Conservation (phyloP, 2,888 invertebrate species). For the Oscheius sp. region DNA sequence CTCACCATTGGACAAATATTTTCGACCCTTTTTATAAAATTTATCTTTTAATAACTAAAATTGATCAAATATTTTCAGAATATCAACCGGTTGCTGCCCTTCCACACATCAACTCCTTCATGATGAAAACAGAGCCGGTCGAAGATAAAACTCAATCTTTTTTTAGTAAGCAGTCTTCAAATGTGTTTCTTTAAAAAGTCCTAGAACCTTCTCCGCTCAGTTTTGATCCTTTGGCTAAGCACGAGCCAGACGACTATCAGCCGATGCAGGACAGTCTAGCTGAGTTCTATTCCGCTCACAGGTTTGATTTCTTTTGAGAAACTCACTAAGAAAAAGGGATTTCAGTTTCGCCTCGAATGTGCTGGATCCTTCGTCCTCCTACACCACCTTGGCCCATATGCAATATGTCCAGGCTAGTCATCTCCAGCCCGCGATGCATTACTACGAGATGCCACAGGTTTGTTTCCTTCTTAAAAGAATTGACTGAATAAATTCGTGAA, state of each 20-base stretch:
- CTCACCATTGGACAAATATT: too few relatives aligned
- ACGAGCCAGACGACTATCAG: slow-evolving; percentile 23
- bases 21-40: too few relatives aligned
- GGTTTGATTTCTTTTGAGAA: background rate
- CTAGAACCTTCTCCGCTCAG: background rate
- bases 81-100: background rate
- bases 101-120: slow-evolving; percentile 31
- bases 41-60: background rate
- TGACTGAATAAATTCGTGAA: background rate
- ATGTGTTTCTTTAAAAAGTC: background rate
- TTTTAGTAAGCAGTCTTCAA: too few relatives aligned
- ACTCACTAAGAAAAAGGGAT: background rate
- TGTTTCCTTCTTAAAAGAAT: background rate
- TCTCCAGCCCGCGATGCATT: slow-evolving; percentile 11
- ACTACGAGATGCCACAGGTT: slow-evolving; percentile 30
- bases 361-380: slow-evolving; percentile 18
- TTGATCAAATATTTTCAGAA: background rate
- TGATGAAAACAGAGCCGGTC: slow-evolving; percentile 32
- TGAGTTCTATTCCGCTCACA: slow-evolving; percentile 23
- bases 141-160: slow-evolving; percentile 9
- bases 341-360: slow-evolving; percentile 3
- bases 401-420: slow-evolving; percentile 16
- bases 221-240: slow-evolving; percentile 7
- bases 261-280: slow-evolving; percentile 28
- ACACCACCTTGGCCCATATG: slow-evolving; percentile 10